Percentiles rank a stretch among this genome's conserved stretches.
phyloP scores from a whole-genome alignment of 2,888 invertebrate species.

The Brenthis daphne region DNA sequence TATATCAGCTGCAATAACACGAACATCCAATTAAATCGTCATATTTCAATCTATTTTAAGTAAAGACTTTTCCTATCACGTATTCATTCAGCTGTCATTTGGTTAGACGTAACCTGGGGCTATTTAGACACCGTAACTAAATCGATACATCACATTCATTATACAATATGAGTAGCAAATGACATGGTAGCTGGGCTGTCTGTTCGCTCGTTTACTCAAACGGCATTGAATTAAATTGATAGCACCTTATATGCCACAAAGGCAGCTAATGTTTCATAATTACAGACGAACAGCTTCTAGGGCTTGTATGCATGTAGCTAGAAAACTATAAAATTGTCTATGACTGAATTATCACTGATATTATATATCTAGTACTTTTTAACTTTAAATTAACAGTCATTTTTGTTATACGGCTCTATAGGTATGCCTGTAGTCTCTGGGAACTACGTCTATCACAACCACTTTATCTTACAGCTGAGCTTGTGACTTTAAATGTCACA shows the following conservation, averaged over 20 bases:
- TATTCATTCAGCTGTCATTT: slow-evolving; percentile 25
- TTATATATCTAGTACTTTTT: too few species aligned
- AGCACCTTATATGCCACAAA: slow-evolving; percentile 59
- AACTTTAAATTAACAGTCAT: too few species aligned
- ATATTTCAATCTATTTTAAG: slow-evolving; percentile 2
- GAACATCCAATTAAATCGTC: slow-evolving; percentile 5
- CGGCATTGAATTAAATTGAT: slow-evolving; percentile 69
- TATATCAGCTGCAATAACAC: background rate
- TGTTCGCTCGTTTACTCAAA: slow-evolving; percentile 56
- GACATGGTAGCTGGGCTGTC: slow-evolving; percentile 47
- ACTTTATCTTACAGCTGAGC: too few species aligned
- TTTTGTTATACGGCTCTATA: too few species aligned
- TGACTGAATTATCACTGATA: background rate
- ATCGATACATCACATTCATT: slow-evolving; percentile 44
- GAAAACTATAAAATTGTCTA: slow-evolving; percentile 11
- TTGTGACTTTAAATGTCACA: too few species aligned
- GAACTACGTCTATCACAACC: too few species aligned
- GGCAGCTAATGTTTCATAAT: slow-evolving; percentile 61
- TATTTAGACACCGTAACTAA: slow-evolving; percentile 39
- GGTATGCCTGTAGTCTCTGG: too few species aligned
- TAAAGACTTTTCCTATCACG: slow-evolving; percentile 11
- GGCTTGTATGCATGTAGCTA: slow-evolving; percentile 10
- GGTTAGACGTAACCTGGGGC: slow-evolving; percentile 22
- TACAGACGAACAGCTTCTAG: slow-evolving; percentile 41
- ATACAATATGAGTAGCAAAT: slow-evolving; percentile 44